phyloP scores from a whole-genome alignment of 2,888 invertebrate species.

The Philhelius pedissequus region DNA sequence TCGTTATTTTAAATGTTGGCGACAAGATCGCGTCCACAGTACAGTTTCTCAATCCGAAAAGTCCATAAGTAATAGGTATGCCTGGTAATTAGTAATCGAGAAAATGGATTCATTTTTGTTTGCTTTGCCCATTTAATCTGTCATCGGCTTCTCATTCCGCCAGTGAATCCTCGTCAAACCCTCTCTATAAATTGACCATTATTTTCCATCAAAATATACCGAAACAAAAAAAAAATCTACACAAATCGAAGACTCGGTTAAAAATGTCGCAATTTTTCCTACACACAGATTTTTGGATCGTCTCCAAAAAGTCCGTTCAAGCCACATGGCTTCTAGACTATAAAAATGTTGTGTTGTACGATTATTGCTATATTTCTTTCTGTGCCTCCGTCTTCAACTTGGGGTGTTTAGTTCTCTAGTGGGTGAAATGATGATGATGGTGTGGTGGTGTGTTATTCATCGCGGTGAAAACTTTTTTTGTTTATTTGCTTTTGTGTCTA shows the following conservation, averaged over 20 bases:
- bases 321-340: slow-evolving; percentile 43
- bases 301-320: slow-evolving; percentile 43
- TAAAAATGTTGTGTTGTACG: neutral
- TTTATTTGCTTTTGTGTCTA: slow-evolving; percentile 33
- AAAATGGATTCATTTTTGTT: slow-evolving; percentile 30
- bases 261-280: slow-evolving; percentile 52
- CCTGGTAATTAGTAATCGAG: slow-evolving; percentile 43
- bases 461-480: neutral
- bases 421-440: neutral
- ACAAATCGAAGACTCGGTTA: neutral
- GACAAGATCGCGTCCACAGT: neutral
- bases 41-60: neutral
- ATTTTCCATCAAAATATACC: neutral
- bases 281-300: slow-evolving; percentile 43
- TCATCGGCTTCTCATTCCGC: slow-evolving; percentile 15
- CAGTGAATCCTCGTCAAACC: slow-evolving; percentile 1
- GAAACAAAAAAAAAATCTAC: neutral
- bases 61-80: slow-evolving; percentile 33
- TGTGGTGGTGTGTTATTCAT: slow-evolving; percentile 4
- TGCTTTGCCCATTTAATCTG: neutral
- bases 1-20: neutral
- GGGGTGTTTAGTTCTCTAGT: neutral
- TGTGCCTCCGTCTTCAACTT: neutral
- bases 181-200: slow-evolving; percentile 10
- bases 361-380: slow-evolving; percentile 6